Base-by-base conservation (phyloP, 2,113 vertebrate species). In the Neofelis nebulosa region DNA sequence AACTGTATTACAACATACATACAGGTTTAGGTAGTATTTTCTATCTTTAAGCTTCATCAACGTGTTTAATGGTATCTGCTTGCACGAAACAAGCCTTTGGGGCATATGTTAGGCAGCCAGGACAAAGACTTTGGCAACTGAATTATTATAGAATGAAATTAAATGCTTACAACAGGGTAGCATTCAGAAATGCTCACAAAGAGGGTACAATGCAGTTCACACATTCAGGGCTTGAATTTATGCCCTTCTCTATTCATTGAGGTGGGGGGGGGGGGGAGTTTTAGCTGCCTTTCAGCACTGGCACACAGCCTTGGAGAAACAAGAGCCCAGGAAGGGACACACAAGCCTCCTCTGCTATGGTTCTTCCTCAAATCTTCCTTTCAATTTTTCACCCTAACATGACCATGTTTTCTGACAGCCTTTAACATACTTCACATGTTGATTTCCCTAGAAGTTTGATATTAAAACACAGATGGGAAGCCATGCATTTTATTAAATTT, bases 381-480 rank as follows among this genome's bases (percentile, higher is more conserved):
- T 88, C 65, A 45, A 29, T 78, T 89, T 92, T 76, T 38, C 48
- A 52, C 76, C 82, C 93, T 84, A 89, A 91, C 61, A 23, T 86
- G 86, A 94, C 81, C 91, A 92, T 95, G 96, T 95, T 97, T 97
- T 93, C 98, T 95, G 84, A 91, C 52, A 97, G 93, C 63, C 48
- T 80, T 95, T 94, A 96, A 78, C 93, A 85, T 97, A 65, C 81
- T 94, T 97, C 85, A 93, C 96, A 93, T 97, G 94, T 96, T 95
- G 93, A 91, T 95, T 98, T 97, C 95, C 68, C 66, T 96, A 94
- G 89, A 97, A 97, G 93, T 95, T 74, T 87, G 89, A 92, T 97
- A 97, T 97, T 97, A 98, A 98, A 97, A 97, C 92, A 96, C 98
- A 98, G 97, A 96, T 98, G 98, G 98, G 95, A 95, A 88, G 57